phyloP scores from a whole-genome alignment of 2,797 vertebrate species.

The Corythornis leucogaster region DNA sequence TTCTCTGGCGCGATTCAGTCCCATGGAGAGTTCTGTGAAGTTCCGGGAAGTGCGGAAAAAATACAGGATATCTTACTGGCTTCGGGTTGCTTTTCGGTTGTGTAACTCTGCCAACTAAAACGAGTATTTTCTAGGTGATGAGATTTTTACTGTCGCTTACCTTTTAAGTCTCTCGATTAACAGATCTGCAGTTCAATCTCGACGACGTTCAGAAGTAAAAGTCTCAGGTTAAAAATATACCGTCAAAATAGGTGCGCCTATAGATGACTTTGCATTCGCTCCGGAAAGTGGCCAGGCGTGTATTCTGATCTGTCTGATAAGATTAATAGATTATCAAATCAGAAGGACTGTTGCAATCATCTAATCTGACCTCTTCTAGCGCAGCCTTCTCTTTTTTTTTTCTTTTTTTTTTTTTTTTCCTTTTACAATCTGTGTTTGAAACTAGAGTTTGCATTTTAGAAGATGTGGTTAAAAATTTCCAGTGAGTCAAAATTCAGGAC shows the following conservation, averaged over 20 bases:
- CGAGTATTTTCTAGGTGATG: neutral
- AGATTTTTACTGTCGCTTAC: neutral
- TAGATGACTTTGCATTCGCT: neutral
- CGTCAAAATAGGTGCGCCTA: neutral
- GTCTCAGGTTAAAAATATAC: neutral
- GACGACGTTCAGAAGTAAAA: neutral
- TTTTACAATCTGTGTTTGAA: neutral
- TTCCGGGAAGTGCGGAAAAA: conserved; percentile 31
- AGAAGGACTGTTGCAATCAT: conserved; percentile 1
- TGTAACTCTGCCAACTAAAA: neutral
- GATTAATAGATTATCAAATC: conserved; percentile 27
- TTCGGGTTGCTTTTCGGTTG: neutral
- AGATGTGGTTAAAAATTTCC: neutral
- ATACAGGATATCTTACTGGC: neutral
- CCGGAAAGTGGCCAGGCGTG: neutral
- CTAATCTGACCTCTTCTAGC: neutral
- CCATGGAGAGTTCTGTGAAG: conserved; percentile 13
- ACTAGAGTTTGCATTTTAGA: rapidly evolving
- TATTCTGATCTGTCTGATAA: neutral
- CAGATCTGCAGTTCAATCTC: neutral
- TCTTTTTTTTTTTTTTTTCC: too few relatives aligned
- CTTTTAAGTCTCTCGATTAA: neutral
- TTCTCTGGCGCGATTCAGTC: neutral
- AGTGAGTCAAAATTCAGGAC: neutral
- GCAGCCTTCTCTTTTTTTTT: neutral